Base-by-base conservation (phyloP, 92 coral and sea anemone genomes). In the Desmophyllum pertusum region DNA sequence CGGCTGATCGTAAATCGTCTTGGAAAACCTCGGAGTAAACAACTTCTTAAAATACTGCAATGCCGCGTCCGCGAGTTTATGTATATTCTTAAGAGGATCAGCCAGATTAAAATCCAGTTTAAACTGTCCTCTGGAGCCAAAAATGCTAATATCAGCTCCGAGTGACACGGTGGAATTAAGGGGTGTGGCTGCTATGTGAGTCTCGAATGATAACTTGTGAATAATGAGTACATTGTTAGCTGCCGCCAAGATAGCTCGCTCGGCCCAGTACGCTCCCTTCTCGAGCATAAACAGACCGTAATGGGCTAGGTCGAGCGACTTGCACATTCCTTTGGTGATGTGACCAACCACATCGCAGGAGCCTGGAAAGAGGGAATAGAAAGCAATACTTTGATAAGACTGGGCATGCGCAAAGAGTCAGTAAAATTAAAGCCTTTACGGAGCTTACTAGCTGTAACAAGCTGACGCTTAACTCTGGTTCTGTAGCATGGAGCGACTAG, bases 301-400 rank as follows among this genome's bases (percentile, higher is more conserved):
- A 29, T 90, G 91, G 53, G 97, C 97, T 21, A 85, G 33, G 61
- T 93, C 97, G 33, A 93, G 83, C 2, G 89, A 65, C 72, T 88
- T 89, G 85, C 97, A 93, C 74, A 89, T 81, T 23, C 97, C 97
- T 75, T 88, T 93, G 52, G 94, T 88, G 73, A 93, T 83, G 68
- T 93, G 97, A 48, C 91, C 91, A 42, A 75, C 83, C 18, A 90
- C 73, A 43, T 82, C 70, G 46, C 97, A 93, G 35, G 97, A 90
- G 23, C 97, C 97, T 41, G 38, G 41, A 17, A 27, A 14, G 46
- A 35, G 5, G 35, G 8, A 29, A 48, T 65, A 1, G 52, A 43
- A 25, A 79, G 29, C 45, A 67, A 4, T 11, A 0, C 29, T n/a
- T 55, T 55, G 4, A 55, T 3, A 55, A 55, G 18, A 48, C 53